Evolutionary conservation across 2,888 invertebrate genomes (phyloP), one percentile per base, ranked within the genome.

Genomic region (Drosophila kuntzei): DNA sequence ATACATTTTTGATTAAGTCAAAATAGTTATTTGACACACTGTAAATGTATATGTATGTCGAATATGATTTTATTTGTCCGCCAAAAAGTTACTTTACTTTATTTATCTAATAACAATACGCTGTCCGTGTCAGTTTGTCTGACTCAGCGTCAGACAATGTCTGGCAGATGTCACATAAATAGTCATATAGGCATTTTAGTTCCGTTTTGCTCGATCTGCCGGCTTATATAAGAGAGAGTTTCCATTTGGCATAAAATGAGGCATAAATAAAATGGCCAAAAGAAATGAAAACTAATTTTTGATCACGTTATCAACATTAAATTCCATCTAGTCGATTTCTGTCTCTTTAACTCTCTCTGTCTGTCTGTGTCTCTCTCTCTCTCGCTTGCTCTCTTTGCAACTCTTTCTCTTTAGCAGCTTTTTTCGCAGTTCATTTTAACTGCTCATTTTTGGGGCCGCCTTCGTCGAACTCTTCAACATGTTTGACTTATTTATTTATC

Each of bases 401-500:
- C 47, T 58, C 51, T 60, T 54, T 25, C 49, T 55, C 34, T 46
- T 20, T 54, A 58, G 20, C 43, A 25, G 66, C 43, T 54, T 54
- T 41, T 62, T 75, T 74, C 54, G 54, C 65, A 51, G 73, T 11
- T 73, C 41, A 51, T 37, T 69, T 63, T 62, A 25, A 16, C 32
- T 32, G 54, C 18, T 43, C 32, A 9, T 53, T 44, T 54, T 25
- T 54, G 50, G 44, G 34, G 53, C 49, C 51, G 70, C 65, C 51
- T 53, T 46, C 49, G 50, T 46, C 49, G 50, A 46, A 2, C 66
- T 75, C 76, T 76, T 81, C 71, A 68, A 70, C 69, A 36, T 71
- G 64, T 74, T 78, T 80, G 71, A 71, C 80, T 85, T 79, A 85
- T 85, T 78, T 82, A 71, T 78, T 73, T 80, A 61, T 68, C 54